Base-by-base conservation (phyloP, 1,140 invertebrate genomes). In the Aphaenogaster ashmeadi region DNA sequence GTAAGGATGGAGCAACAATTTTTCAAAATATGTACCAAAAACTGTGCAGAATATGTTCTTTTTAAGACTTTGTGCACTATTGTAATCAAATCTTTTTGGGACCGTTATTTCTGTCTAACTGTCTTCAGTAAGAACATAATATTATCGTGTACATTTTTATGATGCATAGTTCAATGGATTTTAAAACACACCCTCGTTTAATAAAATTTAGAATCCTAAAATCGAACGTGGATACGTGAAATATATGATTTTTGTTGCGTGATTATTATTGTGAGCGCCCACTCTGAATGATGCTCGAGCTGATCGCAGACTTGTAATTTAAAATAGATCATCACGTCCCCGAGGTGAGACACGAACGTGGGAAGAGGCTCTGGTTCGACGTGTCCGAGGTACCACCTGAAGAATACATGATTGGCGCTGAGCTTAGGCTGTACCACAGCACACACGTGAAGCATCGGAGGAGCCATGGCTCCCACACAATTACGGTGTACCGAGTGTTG, bases 341-440 rank as follows among this genome's bases (percentile, higher is more conserved):
- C 54, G 96, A 97, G 36, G 96, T 98, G 47, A 96, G 98, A 2
- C 98, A 99, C 92, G 98, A 98, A 87, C 97, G 97, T 92, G 98
- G 98, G 3, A 97, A 98, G 91, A 96, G 98, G 58, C 97, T 99
- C 18, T 99, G 98, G 98, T 99, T 99, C 94, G 98, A 99, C 94
- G 97, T 99, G 9, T 97, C 97, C 5, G 98, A 99, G 92, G 97
- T 99, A 8, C 97, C 98, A 2, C 94, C 96, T 5, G 97, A 97
- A 79, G 98, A 98, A 91, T 97, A 96, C 8, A 96, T 99, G 27
- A 97, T 99, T 44, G 97, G 97, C 66, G 98, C 98, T 0, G 98
- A 99, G 94, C 94, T 99, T 15, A 96, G 98, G 56, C 95, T 99
- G 1, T 99, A 98, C 94, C 97, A 98, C 89, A 96, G 96, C 78